phyloP scores from a whole-genome alignment of 2,888 invertebrate species.

The Brachycybe producta region DNA sequence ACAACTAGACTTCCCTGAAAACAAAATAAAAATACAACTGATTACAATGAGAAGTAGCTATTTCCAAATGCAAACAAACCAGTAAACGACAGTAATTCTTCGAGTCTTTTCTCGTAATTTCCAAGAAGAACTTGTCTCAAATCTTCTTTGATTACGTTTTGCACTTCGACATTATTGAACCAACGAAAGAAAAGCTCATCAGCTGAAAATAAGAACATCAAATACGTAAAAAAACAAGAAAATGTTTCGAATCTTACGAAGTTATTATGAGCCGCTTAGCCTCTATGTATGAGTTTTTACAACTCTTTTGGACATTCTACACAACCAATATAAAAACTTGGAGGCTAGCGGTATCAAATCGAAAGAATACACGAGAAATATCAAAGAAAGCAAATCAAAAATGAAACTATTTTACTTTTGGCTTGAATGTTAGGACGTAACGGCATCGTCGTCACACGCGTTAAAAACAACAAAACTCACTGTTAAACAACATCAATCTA shows the following conservation, averaged over 20 bases:
- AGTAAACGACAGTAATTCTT: conserved; percentile 5
- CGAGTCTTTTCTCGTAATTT: conserved; percentile 15
- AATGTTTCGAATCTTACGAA: background rate
- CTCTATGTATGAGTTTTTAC: too few relatives aligned
- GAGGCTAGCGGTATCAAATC: too few relatives aligned
- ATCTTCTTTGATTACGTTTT: conserved; percentile 16
- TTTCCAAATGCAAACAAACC: background rate
- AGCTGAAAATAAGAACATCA: conserved; percentile 8
- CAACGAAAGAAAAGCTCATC: conserved; percentile 20
- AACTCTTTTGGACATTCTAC: background rate
- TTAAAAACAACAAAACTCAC: background rate
- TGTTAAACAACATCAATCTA: too few relatives aligned
- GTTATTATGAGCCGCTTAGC: background rate
- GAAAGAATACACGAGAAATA: background rate
- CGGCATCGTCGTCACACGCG: background rate
- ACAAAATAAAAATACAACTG: conserved; percentile 2
- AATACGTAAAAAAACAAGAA: background rate
- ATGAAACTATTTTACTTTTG: conserved; percentile 13
- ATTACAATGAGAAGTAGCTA: too few relatives aligned
- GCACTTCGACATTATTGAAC: conserved; percentile 19
- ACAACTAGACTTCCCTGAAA: conserved; percentile 9
- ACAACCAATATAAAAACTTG: background rate
- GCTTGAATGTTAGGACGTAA: conserved; percentile 15
- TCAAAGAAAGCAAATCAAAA: too few relatives aligned
- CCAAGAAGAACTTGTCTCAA: conserved; percentile 13